Evolutionary conservation across 2,797 vertebrate species (phyloP).

Genomic region (Sparus aurata): DNA sequence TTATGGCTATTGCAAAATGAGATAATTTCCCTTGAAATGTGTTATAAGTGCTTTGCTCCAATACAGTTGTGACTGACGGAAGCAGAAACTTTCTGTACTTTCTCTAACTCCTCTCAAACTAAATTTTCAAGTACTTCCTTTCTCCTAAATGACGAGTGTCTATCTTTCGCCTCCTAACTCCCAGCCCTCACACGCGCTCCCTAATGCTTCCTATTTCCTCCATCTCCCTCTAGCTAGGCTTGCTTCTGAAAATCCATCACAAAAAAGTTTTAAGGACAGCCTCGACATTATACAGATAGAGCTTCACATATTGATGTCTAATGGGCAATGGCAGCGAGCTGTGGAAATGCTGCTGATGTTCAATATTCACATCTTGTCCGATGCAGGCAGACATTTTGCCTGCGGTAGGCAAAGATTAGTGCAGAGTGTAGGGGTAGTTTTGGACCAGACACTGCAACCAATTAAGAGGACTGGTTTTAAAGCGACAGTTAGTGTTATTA

Average conservation of each 20-base stretch:
- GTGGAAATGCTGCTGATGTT: constrained; percentile 67
- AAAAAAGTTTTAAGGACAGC: constrained; percentile 67
- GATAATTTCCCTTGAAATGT: constrained; percentile 28
- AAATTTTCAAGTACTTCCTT: constrained; percentile 5
- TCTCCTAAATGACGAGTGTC: constrained; percentile 27
- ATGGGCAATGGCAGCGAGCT: constrained; percentile 61
- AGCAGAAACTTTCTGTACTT: constrained; percentile 10
- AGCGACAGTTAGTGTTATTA: constrained; percentile 58
- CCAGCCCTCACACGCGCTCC: constrained; percentile 33
- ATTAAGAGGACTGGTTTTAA: constrained; percentile 52
- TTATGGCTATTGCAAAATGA: background rate
- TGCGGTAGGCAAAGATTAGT: constrained; percentile 63
- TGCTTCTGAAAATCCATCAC: constrained; percentile 63
- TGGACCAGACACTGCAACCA: constrained; percentile 52
- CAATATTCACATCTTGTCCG: constrained; percentile 68
- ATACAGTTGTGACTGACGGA: constrained; percentile 1
- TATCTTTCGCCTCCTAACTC: constrained; percentile 16
- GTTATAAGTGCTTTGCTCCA: constrained; percentile 7
- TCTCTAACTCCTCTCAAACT: constrained; percentile 21
- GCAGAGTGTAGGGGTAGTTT: constrained; percentile 46
- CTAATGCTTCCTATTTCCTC: constrained; percentile 35
- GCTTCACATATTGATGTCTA: constrained; percentile 64
- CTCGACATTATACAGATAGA: constrained; percentile 52
- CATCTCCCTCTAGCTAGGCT: constrained; percentile 17
- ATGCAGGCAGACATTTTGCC: constrained; percentile 59